These are phyloP conservation scores for Malurus cyaneus DNA, from an alignment of 2,113 vertebrate species.

Conservation along the genomic window DNA sequence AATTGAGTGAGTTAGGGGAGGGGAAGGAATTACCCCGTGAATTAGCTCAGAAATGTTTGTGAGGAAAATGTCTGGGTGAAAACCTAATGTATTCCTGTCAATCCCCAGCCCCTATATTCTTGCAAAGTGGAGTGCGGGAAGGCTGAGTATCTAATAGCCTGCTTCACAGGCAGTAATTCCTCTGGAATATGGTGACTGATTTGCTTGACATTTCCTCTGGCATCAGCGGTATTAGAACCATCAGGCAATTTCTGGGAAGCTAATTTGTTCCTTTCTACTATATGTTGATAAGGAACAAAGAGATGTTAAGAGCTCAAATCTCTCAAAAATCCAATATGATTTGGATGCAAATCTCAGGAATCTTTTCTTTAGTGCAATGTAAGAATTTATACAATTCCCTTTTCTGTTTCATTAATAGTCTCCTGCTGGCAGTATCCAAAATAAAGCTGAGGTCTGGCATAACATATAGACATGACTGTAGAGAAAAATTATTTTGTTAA, in stretches of 20 bases:
- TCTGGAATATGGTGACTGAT: slow-evolving; percentile 29
- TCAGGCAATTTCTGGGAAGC: slow-evolving; percentile 21
- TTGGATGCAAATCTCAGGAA: not conserved
- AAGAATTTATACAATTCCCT: not conserved
- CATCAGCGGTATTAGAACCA: not conserved
- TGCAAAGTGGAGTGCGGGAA: not conserved
- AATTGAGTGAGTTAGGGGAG: not conserved
- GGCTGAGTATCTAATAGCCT: not conserved
- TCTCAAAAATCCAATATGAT: not conserved
- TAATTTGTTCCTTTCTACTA: slow-evolving; percentile 13
- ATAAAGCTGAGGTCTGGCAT: not conserved
- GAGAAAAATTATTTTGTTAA: not conserved
- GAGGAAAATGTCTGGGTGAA: not conserved
- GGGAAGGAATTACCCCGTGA: not conserved
- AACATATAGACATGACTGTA: not conserved
- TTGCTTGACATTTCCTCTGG: slow-evolving; percentile 28
- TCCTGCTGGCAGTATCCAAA: not conserved
- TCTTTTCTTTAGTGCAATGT: not conserved
- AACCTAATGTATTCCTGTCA: not conserved
- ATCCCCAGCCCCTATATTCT: not conserved
- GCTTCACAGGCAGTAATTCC: slow-evolving; percentile 13
- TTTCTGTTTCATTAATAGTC: not conserved
- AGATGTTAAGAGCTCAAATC: not conserved
- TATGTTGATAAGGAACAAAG: slow-evolving; percentile 18
- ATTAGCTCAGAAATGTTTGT: not conserved